Evolutionary conservation across 2,888 invertebrate species (phyloP).

Genomic region (Periphyllus acericola): DNA sequence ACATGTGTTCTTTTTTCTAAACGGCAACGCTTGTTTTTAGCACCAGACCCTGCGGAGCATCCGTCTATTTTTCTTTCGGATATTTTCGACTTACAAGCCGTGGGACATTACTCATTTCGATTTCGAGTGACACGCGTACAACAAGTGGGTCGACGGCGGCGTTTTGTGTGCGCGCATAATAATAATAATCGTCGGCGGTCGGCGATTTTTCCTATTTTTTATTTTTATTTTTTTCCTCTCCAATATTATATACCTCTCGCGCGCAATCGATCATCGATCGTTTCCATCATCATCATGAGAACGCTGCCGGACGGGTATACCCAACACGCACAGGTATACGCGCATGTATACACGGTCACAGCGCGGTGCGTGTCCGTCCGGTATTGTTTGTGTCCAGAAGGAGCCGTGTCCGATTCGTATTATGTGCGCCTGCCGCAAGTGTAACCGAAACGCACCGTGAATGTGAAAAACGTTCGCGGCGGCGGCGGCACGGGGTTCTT

Average conservation of each 20-base stretch:
- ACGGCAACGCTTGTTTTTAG: too few relatives aligned
- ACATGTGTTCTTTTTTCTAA: too few relatives aligned
- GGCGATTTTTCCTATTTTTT: too few relatives aligned
- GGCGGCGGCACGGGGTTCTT: background rate
- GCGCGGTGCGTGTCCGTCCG: constrained; percentile 4
- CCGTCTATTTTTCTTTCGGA: too few relatives aligned
- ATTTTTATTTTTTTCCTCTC: too few relatives aligned
- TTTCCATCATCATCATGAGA: constrained; percentile 41
- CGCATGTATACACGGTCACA: background rate
- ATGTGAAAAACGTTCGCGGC: constrained; percentile 34
- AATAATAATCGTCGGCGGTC: background rate
- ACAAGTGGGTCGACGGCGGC: constrained; percentile 5
- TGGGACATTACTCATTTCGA: too few relatives aligned
- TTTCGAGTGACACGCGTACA: too few relatives aligned
- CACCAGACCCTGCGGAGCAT: too few relatives aligned
- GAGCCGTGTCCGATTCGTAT: constrained; percentile 56
- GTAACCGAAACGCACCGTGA: constrained; percentile 58
- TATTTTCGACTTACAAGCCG: too few relatives aligned
- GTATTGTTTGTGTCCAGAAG: constrained; percentile 47
- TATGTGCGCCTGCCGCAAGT: background rate
- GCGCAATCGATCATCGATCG: constrained; percentile 18
- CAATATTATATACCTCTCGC: background rate
- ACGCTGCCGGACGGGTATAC: too few relatives aligned
- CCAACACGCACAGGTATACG: background rate
- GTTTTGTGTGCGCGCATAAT: background rate